Conservation (phyloP, 2,888 invertebrate genomes). For the Apamea monoglypha region DNA sequence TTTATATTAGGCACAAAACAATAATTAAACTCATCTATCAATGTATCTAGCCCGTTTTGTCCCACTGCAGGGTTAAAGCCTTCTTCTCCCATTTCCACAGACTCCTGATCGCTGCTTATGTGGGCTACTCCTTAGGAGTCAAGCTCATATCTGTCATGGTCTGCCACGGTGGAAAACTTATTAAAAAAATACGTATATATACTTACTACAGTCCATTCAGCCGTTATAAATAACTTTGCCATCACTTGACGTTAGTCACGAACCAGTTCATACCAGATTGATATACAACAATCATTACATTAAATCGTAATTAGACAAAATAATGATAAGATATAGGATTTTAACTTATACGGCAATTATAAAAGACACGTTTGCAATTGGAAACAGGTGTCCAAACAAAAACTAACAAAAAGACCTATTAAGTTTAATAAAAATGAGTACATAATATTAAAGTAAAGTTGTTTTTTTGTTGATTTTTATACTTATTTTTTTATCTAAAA, state of each 20-base stretch:
- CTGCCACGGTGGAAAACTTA: neutral
- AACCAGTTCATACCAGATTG: conserved; percentile 15
- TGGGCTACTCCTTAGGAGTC: neutral
- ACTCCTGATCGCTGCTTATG: neutral
- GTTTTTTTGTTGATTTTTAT: too few species aligned
- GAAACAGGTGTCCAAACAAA: neutral
- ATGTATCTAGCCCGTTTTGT: too few species aligned
- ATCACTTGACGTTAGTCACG: neutral
- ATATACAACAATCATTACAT: neutral
- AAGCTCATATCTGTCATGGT: neutral
- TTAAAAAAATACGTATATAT: neutral
- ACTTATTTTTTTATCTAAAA: too few species aligned
- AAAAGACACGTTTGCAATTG: conserved; percentile 11
- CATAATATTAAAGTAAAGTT: neutral
- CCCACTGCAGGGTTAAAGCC: too few species aligned
- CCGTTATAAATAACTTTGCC: neutral
- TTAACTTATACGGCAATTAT: neutral
- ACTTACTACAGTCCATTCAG: neutral
- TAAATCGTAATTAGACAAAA: conserved; percentile 10
- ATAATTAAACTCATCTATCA: neutral
- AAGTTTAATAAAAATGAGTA: neutral
- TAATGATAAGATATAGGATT: conserved; percentile 38
- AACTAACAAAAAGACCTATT: neutral
- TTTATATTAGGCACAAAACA: neutral
- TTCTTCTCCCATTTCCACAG: too few species aligned